A percentile compares a stretch with the other conserved stretches of the same genome.
These are phyloP conservation scores for Micromesistius poutassou DNA, from an alignment of 2,797 vertebrate genomes.

Conservation along the genomic window DNA sequence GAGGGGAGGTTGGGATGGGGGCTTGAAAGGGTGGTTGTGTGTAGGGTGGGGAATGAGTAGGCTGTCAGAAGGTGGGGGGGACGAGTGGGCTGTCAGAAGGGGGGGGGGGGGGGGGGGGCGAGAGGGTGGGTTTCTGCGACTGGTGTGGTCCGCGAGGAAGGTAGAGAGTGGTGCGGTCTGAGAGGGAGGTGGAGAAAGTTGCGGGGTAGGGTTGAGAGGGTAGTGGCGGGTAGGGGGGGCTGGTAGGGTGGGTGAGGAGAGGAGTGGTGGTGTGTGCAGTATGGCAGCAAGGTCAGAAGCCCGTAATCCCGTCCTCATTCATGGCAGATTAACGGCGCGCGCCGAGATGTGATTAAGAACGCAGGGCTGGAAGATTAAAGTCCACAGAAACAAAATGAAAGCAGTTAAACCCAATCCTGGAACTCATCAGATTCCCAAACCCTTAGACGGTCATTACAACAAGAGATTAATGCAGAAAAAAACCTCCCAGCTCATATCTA, in stretches of 20 bases:
- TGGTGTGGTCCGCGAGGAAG: not conserved
- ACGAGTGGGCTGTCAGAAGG: no score
- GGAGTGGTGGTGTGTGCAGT: slow-evolving; percentile 73
- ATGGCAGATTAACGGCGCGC: slow-evolving; percentile 86
- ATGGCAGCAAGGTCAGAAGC: slow-evolving; percentile 72
- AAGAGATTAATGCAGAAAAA: slow-evolving; percentile 81
- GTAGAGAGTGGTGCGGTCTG: not conserved
- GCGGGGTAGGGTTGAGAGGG: not conserved
- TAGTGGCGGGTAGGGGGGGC: not conserved
- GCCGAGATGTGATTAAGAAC: slow-evolving; percentile 91
- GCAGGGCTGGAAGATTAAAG: slow-evolving; percentile 92
- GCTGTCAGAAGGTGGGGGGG: no score
- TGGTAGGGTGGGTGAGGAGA: slow-evolving; percentile 20
- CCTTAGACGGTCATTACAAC: slow-evolving; percentile 85
- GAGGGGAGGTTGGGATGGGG: no score
- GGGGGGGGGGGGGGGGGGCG: no score
- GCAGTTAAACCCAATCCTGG: slow-evolving; percentile 87
- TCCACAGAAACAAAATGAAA: slow-evolving; percentile 86
- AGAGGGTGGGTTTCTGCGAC: no score
- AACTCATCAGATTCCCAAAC: slow-evolving; percentile 87
- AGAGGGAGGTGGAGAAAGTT: not conserved
- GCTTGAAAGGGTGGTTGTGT: no score
- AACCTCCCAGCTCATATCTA: slow-evolving; percentile 19
- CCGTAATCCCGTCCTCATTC: slow-evolving; percentile 80
- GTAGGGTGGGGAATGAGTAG: no score